These are phyloP conservation scores for Centrocercus urophasianus DNA, from an alignment of 2,113 vertebrate species.

Conservation along the genomic window DNA sequence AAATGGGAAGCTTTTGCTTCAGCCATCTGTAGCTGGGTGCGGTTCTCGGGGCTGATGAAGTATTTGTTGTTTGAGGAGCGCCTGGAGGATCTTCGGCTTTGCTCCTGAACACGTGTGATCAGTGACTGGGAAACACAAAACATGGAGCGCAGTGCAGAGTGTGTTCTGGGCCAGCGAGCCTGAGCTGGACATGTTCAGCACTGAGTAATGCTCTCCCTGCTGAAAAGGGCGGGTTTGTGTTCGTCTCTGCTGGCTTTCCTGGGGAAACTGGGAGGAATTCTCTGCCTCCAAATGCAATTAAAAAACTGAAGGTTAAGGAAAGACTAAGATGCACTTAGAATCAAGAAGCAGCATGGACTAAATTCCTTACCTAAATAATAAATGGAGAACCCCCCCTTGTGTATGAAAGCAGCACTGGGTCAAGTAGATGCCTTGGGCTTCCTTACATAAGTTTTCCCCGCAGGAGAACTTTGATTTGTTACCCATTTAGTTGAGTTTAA, in stretches of 20 bases:
- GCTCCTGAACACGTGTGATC: not conserved
- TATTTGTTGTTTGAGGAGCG: not conserved
- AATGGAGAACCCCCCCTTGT: not conserved
- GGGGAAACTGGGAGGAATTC: not conserved
- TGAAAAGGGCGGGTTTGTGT: not conserved
- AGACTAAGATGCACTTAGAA: not conserved
- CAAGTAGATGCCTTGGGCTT: not conserved
- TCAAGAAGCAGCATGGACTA: not conserved
- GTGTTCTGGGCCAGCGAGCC: not conserved
- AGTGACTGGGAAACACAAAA: not conserved
- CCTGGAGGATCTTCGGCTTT: not conserved
- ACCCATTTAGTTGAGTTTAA: not conserved
- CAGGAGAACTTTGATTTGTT: not conserved
- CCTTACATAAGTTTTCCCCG: not conserved
- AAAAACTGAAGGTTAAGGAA: not conserved
- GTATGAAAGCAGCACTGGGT: not conserved
- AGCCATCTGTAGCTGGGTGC: conserved; percentile 48
- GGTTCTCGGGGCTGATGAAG: conserved; percentile 11
- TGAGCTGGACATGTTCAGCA: fast-evolving
- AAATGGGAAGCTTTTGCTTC: conserved; percentile 30
- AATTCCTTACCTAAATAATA: not conserved
- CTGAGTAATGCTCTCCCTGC: fast-evolving
- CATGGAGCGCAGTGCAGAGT: not conserved
- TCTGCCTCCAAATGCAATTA: fast-evolving
- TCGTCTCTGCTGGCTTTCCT: not conserved